Base-by-base conservation (phyloP, 2,888 invertebrate genomes). In the Chaetoderma sp. region DNA sequence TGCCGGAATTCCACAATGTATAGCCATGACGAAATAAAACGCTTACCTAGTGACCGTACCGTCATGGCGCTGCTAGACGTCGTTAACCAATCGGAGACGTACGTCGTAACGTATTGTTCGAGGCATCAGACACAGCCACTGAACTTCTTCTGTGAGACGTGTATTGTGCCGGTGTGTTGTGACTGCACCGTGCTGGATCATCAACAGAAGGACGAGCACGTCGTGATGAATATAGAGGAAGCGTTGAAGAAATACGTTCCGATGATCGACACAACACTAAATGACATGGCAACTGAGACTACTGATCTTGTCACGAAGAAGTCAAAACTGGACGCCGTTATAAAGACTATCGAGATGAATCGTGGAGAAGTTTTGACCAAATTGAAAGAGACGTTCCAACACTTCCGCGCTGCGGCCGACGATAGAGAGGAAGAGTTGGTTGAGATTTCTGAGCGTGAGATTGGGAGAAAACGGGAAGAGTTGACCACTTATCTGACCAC, bases 101-200 rank as follows among this genome's bases (percentile, higher is more conserved):
- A 68, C 3, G 80, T 81, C 56, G 75, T 80, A 1, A 75, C 78
- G 44, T 81, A 79, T 62, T 83, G 82, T 68, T 62, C 75, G 23
- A 78, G 78, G 65, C 82, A 83, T 60, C 79, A 81, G 63, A 67
- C 81, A 65, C 82, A 83, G 67, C 81, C 81, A 0, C 67, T 83
- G 62, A 81, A 81, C 73, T 83, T 83, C 67, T 83, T 83, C 75
- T 83, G 82, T 67, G 81, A 82, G 68, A 80, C 80, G 0, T 82
- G 82, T 64, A 78, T 79, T 60, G 67, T 70, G 52, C 82, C 82
- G 0, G 80, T 82, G 18, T 82, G 82, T 58, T 78, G 82, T 67
- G 82, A 82, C 63, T 82, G 82, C 47, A 82, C 82, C 2, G 80
- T 82, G 5, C 70, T 82, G 33, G 82, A 82, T 57, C 82, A 82